Conservation (phyloP, 2,888 invertebrate species). For the Microchrysa polita region DNA sequence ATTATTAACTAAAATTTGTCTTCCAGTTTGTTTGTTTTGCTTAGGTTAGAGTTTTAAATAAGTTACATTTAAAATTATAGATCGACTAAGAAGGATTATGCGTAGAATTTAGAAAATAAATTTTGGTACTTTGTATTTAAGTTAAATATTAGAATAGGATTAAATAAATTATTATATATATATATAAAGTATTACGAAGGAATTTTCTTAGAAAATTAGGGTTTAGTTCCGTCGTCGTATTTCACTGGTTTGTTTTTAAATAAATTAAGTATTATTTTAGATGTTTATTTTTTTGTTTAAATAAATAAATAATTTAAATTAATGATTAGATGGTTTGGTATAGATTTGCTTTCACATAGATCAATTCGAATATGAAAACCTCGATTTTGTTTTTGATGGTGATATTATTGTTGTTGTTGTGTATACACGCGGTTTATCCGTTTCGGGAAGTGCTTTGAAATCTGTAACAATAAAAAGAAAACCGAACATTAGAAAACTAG, state of each 20-base stretch:
- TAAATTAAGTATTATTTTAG: constrained; percentile 47
- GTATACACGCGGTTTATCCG: not conserved
- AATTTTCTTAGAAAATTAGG: constrained; percentile 55
- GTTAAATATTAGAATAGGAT: constrained; percentile 3
- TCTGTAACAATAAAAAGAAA: constrained; percentile 11
- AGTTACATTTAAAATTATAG: constrained; percentile 42
- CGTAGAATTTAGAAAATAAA: constrained; percentile 40
- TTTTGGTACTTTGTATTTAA: constrained; percentile 51
- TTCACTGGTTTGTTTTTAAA: constrained; percentile 51
- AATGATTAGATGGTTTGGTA: constrained; percentile 58
- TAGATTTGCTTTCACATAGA: constrained; percentile 48
- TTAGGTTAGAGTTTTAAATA: constrained; percentile 50
- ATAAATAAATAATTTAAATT: constrained; percentile 55
- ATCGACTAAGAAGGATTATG: constrained; percentile 12
- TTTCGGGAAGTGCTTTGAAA: not conserved
- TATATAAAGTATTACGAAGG: constrained; percentile 41
- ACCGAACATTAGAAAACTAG: not conserved
- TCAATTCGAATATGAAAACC: not conserved
- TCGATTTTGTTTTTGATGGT: constrained; percentile 18
- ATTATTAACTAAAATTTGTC: constrained; percentile 7
- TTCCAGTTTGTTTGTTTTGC: constrained; percentile 50
- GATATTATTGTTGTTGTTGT: constrained; percentile 15
- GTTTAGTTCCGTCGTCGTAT: constrained; percentile 45
- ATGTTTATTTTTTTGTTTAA: constrained; percentile 53
- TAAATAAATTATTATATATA: constrained; percentile 51